A percentile compares a stretch with the other conserved stretches of the same genome.
These are phyloP conservation scores for Hypanus sabinus DNA, from an alignment of 2,113 vertebrate species.

Conservation along the genomic window DNA sequence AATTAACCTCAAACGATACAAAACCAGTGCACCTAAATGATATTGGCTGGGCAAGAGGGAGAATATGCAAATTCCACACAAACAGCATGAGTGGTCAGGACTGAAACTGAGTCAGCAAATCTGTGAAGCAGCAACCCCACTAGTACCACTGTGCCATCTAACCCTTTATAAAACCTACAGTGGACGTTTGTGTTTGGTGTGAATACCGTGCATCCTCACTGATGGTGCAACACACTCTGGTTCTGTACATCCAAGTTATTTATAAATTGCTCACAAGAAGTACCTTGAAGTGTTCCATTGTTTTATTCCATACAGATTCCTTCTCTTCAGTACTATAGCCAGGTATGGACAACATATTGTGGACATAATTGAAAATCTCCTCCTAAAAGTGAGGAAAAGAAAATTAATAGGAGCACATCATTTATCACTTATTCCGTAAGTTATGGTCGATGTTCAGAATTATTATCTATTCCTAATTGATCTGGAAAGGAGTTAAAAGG, in stretches of 20 bases:
- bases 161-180: neutral
- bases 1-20: too few species aligned
- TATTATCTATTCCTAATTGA: too few species aligned
- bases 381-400: slow-evolving; percentile 55
- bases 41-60: too few species aligned
- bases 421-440: too few species aligned
- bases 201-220: neutral
- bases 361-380: slow-evolving; percentile 87
- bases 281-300: slow-evolving; percentile 76
- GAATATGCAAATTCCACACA: too few species aligned
- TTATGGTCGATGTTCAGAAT: too few species aligned
- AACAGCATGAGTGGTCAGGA: too few species aligned
- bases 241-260: neutral
- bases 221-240: neutral
- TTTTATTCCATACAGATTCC: slow-evolving; percentile 69
- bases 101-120: too few species aligned
- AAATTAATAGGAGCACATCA: neutral
- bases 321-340: slow-evolving; percentile 82
- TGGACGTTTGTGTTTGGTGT: neutral
- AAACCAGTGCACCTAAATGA: too few species aligned
- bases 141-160: too few species aligned
- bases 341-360: slow-evolving; percentile 88
- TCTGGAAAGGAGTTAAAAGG: too few species aligned
- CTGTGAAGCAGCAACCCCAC: too few species aligned
- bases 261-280: neutral